Conservation (phyloP, 2,113 vertebrate species). For the Nibea albiflora region DNA sequence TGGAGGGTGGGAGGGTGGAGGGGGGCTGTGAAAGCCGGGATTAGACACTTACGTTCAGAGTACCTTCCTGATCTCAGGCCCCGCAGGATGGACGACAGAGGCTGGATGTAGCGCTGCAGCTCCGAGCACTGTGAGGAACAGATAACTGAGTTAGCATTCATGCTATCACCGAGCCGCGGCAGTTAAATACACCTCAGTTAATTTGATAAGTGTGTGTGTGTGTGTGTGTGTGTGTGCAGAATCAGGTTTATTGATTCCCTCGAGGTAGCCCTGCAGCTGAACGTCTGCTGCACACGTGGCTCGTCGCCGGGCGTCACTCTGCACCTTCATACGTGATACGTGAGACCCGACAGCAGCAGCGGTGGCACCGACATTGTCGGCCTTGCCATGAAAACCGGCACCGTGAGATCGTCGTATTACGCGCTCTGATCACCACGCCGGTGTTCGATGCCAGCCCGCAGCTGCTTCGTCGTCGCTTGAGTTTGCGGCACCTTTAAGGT, state of each 20-base stretch:
- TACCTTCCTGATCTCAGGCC: constrained; percentile 72
- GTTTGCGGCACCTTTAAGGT: not conserved
- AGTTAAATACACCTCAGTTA: not conserved
- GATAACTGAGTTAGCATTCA: constrained; percentile 18
- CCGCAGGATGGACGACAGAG: constrained; percentile 73
- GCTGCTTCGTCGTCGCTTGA: not conserved
- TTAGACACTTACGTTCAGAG: constrained; percentile 73
- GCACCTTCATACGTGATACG: not conserved
- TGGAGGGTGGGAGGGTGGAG: no score
- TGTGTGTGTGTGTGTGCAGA: constrained; percentile 18
- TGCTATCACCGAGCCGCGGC: not conserved
- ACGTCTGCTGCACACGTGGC: not conserved
- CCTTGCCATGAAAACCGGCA: not conserved
- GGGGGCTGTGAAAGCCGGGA: not conserved
- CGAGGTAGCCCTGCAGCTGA: not conserved
- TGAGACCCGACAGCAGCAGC: not conserved
- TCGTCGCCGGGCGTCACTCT: not conserved
- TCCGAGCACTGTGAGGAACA: constrained; percentile 61
- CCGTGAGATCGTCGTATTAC: constrained; percentile 19
- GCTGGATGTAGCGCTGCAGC: constrained; percentile 73
- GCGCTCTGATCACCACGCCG: not conserved
- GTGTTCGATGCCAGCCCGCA: not conserved
- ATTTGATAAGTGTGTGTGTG: constrained; percentile 19
- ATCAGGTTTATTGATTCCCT: constrained; percentile 13
- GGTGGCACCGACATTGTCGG: not conserved